These are phyloP conservation scores for Cichladusa arquata DNA, from an alignment of 2,113 vertebrate genomes.

Conservation along the genomic window DNA sequence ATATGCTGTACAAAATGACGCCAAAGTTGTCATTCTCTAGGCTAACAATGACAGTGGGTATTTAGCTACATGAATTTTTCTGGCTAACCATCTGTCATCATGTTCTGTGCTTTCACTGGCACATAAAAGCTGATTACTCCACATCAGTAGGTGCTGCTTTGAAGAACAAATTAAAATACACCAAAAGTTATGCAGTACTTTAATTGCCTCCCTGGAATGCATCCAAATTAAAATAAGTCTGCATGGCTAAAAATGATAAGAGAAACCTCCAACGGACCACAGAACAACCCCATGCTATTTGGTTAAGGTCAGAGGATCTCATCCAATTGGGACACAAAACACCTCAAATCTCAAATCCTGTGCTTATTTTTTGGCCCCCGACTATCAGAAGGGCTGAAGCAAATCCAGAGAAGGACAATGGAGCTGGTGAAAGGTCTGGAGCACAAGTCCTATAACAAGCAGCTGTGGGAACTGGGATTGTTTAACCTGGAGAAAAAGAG, in stretches of 20 bases:
- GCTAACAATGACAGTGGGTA: constrained; percentile 28
- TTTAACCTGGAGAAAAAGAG: not conserved
- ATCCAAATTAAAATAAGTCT: constrained; percentile 33
- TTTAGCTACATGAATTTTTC: constrained; percentile 37
- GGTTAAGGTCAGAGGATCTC: not conserved
- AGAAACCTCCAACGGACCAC: not conserved
- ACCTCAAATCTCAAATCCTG: not conserved
- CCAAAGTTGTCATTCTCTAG: constrained; percentile 3
- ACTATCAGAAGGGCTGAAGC: not conserved
- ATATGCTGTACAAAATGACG: not conserved
- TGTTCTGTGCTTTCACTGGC: constrained; percentile 22
- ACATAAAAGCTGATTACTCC: constrained; percentile 51
- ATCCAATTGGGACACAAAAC: not conserved
- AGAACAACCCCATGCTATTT: not conserved
- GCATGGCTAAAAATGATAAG: not conserved
- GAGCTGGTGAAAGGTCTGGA: not conserved
- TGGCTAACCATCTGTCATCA: constrained; percentile 53
- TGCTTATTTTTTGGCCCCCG: not conserved
- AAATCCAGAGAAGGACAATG: not conserved
- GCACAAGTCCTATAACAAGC: not conserved
- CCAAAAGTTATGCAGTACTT: constrained; percentile 7
- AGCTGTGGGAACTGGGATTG: not conserved
- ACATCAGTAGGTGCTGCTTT: constrained; percentile 31
- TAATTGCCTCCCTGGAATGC: constrained; percentile 18
- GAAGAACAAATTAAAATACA: constrained; percentile 50